A percentile compares a stretch with the other conserved stretches of the same genome.
phyloP scores from a whole-genome alignment of 2,888 invertebrate species.

The Epinotia brunnichana region DNA sequence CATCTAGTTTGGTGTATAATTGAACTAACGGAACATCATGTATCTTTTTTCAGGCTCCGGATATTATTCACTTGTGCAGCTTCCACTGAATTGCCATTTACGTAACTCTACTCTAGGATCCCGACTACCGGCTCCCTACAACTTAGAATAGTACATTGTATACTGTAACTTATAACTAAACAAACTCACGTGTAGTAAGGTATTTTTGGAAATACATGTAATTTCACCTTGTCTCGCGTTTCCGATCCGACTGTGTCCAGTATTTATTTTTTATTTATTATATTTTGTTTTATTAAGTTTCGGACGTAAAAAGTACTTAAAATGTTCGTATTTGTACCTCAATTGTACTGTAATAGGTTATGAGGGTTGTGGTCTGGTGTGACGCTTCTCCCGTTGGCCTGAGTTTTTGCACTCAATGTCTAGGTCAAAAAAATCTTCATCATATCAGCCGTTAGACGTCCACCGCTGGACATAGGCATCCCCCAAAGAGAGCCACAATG shows the following conservation, averaged over 20 bases:
- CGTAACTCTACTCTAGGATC: conserved; percentile 64
- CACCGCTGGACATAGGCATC: too few relatives aligned
- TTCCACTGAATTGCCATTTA: conserved; percentile 80
- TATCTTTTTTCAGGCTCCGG: conserved; percentile 62
- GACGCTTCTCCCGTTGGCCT: not conserved
- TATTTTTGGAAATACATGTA: conserved; percentile 75
- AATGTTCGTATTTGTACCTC: conserved; percentile 36
- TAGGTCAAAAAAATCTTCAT: not conserved
- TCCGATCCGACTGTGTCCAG: conserved; percentile 68
- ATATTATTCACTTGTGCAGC: conserved; percentile 67
- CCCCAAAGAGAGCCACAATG: too few relatives aligned
- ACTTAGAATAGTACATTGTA: conserved; percentile 76
- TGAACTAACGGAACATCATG: not conserved
- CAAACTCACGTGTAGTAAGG: conserved; percentile 56
- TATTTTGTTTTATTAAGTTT: conserved; percentile 41
- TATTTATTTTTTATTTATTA: conserved; percentile 63
- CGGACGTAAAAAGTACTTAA: conserved; percentile 37
- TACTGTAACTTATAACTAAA: conserved; percentile 60
- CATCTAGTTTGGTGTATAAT: too few relatives aligned
- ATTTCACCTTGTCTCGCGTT: conserved; percentile 66
- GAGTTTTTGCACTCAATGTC: not conserved
- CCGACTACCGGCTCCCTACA: conserved; percentile 50
- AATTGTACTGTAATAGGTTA: conserved; percentile 32
- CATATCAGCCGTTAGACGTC: too few relatives aligned
- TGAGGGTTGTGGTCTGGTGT: not conserved